Evolutionary conservation across 2,797 vertebrate species (phyloP).

Genomic region (Epinephelus coioides): DNA sequence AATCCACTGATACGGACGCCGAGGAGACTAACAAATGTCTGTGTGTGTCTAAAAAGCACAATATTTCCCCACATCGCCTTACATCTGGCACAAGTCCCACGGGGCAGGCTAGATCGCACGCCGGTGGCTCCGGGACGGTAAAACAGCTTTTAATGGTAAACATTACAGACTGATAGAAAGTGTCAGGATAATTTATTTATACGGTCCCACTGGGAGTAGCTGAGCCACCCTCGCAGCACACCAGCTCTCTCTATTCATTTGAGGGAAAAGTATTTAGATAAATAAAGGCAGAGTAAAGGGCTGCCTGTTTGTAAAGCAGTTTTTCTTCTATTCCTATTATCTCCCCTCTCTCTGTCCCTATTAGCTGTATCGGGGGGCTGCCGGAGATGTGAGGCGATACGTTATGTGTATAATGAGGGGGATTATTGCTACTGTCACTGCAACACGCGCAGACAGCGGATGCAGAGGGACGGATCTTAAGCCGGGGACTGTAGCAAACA

Average conservation of each 20-base stretch:
- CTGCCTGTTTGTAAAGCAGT: constrained; percentile 72
- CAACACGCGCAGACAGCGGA: constrained; percentile 58
- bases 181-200: constrained; percentile 84
- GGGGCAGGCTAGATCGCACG: constrained; percentile 89
- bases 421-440: constrained; percentile 77
- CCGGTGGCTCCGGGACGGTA: constrained; percentile 90
- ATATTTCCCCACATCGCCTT: constrained; percentile 90
- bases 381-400: constrained; percentile 74
- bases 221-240: constrained; percentile 59
- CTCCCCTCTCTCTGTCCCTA: constrained; percentile 69
- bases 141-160: constrained; percentile 92
- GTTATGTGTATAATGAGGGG: constrained; percentile 81
- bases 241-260: constrained; percentile 72
- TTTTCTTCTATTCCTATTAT: constrained; percentile 67
- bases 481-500: constrained; percentile 66
- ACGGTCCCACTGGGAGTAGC: constrained; percentile 73
- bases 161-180: constrained; percentile 88
- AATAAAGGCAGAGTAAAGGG: constrained; percentile 72
- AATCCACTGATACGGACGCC: constrained; percentile 88
- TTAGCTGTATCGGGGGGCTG: constrained; percentile 81
- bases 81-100: constrained; percentile 92
- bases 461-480: constrained; percentile 67
- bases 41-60: constrained; percentile 79
- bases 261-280: constrained; percentile 71
- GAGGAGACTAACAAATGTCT: constrained; percentile 90